These are phyloP conservation scores for Cheumatopsyche charites DNA, from an alignment of 1,140 invertebrate genomes.

Conservation along the genomic window DNA sequence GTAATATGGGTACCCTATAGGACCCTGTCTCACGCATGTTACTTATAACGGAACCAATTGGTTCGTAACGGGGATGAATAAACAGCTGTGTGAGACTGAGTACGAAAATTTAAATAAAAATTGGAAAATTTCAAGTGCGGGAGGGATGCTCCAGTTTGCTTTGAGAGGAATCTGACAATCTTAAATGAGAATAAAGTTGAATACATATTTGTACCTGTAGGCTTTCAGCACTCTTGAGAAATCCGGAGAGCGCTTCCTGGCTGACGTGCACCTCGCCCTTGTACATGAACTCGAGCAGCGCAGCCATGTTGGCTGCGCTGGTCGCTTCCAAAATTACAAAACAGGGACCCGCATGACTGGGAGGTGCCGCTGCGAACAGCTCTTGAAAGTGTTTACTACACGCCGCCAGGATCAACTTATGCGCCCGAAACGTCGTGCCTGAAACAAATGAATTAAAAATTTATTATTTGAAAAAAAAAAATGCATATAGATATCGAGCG, in stretches of 20 bases:
- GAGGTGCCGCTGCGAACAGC: conserved; percentile 86
- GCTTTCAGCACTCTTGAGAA: conserved; percentile 88
- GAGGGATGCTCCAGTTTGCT: too few relatives aligned
- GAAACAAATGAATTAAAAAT: conserved; percentile 52
- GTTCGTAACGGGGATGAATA: too few relatives aligned
- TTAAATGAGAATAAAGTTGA: too few relatives aligned
- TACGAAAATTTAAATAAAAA: too few relatives aligned
- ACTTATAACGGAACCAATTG: too few relatives aligned
- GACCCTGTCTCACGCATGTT: too few relatives aligned
- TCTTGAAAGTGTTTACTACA: conserved; percentile 94
- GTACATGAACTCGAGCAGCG: conserved; percentile 92
- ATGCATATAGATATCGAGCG: background rate
- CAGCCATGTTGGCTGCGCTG: conserved; percentile 85
- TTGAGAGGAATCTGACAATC: too few relatives aligned
- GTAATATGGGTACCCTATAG: too few relatives aligned
- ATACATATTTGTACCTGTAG: too few relatives aligned
- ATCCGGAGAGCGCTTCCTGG: conserved; percentile 85
- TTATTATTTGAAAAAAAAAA: background rate
- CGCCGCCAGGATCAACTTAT: conserved; percentile 88
- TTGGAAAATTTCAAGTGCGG: too few relatives aligned
- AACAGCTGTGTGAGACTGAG: too few relatives aligned
- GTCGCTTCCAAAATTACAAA: conserved; percentile 89
- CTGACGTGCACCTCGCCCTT: conserved; percentile 90
- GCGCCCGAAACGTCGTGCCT: conserved; percentile 90
- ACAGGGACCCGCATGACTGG: conserved; percentile 77